These are phyloP conservation scores for Sceloporus tristichus DNA, from an alignment of 2,113 vertebrate species.

Conservation along the genomic window DNA sequence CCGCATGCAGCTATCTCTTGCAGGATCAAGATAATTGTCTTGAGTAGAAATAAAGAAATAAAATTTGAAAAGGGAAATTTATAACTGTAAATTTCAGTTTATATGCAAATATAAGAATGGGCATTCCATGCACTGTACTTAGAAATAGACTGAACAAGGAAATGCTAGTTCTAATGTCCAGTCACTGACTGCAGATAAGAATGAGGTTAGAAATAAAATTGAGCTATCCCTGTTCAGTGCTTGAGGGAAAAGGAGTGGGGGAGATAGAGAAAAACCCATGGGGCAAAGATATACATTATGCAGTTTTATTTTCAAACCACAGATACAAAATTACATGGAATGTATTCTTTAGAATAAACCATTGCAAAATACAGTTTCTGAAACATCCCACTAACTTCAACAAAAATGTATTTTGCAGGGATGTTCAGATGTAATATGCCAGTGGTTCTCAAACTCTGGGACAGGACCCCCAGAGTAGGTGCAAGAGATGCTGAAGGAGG, in stretches of 20 bases:
- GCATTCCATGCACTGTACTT: background rate
- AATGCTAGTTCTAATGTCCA: background rate
- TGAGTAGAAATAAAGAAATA: constrained; percentile 11
- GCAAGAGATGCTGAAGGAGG: no score
- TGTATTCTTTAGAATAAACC: background rate
- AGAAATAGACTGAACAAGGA: background rate
- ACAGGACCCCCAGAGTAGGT: no score
- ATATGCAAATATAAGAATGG: background rate
- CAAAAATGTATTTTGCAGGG: background rate
- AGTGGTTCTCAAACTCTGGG: no score
- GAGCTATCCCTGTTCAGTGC: no score
- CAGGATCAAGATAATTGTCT: background rate
- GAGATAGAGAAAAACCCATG: background rate
- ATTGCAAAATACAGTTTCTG: background rate
- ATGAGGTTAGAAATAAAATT: no score
- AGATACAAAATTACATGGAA: background rate
- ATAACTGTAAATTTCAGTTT: background rate
- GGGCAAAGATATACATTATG: background rate
- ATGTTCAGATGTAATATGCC: background rate
- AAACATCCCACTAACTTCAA: background rate
- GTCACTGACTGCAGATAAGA: background rate
- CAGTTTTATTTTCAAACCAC: background rate
- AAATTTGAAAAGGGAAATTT: background rate
- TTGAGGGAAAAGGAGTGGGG: no score
- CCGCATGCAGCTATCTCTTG: background rate